Conservation (phyloP, 2,888 invertebrate species). For the Ditylenchus weischeri region DNA sequence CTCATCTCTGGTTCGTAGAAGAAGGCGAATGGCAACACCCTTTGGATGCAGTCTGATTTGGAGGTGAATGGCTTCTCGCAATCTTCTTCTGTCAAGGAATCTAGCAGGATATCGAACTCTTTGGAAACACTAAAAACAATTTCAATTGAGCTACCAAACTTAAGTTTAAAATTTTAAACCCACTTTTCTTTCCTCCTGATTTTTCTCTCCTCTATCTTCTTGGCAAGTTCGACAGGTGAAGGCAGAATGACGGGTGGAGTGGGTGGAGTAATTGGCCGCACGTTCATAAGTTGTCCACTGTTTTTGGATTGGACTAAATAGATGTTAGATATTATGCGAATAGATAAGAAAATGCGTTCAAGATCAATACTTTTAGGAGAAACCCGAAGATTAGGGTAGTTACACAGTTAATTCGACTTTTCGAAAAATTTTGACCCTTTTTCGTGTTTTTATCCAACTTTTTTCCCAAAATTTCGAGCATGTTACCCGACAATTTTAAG, state of each 20-base stretch:
- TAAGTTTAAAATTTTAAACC: not conserved
- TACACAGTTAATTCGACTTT: no score
- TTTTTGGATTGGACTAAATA: no score
- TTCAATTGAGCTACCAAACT: not conserved
- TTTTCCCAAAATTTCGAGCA: no score
- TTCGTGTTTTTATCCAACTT: no score
- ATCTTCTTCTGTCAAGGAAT: conserved; percentile 20
- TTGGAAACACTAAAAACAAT: conserved; percentile 18
- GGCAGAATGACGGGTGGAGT: conserved; percentile 8
- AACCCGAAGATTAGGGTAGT: no score
- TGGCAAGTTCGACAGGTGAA: conserved; percentile 7
- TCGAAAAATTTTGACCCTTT: no score
- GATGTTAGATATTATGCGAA: no score
- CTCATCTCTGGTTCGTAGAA: conserved; percentile 21
- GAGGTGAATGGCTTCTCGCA: conserved; percentile 15
- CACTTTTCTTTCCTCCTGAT: not conserved
- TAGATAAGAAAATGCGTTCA: no score
- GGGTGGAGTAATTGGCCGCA: not conserved
- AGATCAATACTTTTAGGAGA: no score
- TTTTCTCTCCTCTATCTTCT: conserved; percentile 7
- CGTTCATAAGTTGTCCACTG: no score
- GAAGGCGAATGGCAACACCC: conserved; percentile 25
- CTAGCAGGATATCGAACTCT: conserved; percentile 14
- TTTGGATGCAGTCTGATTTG: conserved; percentile 15
- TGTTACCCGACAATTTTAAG: no score